Base-by-base conservation (phyloP, 2,797 vertebrate species). In the Chloroceryle amazona region DNA sequence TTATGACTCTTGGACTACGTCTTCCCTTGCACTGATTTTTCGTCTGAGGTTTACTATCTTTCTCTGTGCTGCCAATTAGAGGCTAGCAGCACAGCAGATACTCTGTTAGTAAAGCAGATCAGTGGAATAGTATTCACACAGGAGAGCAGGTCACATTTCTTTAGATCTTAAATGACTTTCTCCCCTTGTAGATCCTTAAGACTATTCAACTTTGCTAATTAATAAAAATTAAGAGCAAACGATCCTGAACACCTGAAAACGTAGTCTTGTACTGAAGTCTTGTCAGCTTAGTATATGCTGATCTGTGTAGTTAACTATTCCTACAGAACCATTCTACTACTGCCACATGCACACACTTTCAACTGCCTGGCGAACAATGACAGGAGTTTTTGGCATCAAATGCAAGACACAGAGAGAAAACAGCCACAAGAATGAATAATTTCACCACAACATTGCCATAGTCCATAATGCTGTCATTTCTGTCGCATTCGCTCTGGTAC, bases 311-410 rank as follows among this genome's bases (percentile, higher is more conserved):
- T 33, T 58, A 49, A 63, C 49, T 54, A 11, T 51, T 79, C 62
- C 51, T 67, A 33, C 8, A 33, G 41, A 5, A 67, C 26, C n/a
- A 46, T 46, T 84, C 37, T 37, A 63, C 17, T 63, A 4, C 15
- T 46, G 66, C 20, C 25, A 62, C 37, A 22, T 0, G 4, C 28
- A 33, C 5, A 23, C 0, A 0, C 7, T 21, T n/a, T 10, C 46
- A 61, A 57, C 26, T 15, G 22, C 49, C 31, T 22, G 28, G 42
- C 55, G 87, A 87, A 75, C 13, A 62, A 58, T 18, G 57, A 46
- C 55, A 11, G 13, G 3, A 60, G 35, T 11, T 81, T 67, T 58
- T 72, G n/a, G 63, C 37, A 46, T 42, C 54, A 81, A 57, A 62
- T 41, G 20, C 25, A 87, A 52, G 62, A 63, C 23, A 62, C 51